A percentile compares a stretch with the other conserved stretches of the same genome.
These are phyloP conservation scores for Sitta carolinensis DNA, from an alignment of 2,797 vertebrate species.

Conservation along the genomic window DNA sequence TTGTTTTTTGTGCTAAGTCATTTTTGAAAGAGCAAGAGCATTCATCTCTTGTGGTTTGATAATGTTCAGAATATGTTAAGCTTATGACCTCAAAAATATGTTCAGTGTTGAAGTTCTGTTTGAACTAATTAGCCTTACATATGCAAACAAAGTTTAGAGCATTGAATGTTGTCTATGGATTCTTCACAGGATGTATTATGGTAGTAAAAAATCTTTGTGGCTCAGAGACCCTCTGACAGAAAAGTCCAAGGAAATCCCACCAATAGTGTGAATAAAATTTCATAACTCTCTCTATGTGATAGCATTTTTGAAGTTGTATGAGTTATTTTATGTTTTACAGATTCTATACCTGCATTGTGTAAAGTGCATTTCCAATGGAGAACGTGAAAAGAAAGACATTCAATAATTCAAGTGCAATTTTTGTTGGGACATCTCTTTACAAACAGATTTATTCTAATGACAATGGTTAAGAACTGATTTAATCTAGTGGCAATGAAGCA, in stretches of 20 bases:
- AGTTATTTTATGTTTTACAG: neutral
- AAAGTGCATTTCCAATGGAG: neutral
- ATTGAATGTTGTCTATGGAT: neutral
- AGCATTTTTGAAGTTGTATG: neutral
- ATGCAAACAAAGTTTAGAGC: neutral
- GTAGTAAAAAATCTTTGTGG: neutral
- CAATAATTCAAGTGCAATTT: neutral
- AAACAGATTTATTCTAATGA: neutral
- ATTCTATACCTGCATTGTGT: neutral
- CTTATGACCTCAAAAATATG: neutral
- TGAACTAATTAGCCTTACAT: neutral
- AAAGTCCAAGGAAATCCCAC: neutral
- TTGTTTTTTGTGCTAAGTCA: neutral
- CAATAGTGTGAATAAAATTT: neutral
- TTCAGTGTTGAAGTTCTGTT: neutral
- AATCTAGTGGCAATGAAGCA: neutral
- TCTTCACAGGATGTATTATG: neutral
- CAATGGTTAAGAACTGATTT: neutral
- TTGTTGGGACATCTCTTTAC: neutral
- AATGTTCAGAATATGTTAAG: neutral
- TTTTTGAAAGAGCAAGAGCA: neutral
- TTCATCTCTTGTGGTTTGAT: neutral
- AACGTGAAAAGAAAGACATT: neutral
- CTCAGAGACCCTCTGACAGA: neutral
- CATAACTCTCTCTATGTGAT: fast-evolving